Evolutionary conservation across 2,888 invertebrate genomes (phyloP).

Genomic region (Brachyptera risi): DNA sequence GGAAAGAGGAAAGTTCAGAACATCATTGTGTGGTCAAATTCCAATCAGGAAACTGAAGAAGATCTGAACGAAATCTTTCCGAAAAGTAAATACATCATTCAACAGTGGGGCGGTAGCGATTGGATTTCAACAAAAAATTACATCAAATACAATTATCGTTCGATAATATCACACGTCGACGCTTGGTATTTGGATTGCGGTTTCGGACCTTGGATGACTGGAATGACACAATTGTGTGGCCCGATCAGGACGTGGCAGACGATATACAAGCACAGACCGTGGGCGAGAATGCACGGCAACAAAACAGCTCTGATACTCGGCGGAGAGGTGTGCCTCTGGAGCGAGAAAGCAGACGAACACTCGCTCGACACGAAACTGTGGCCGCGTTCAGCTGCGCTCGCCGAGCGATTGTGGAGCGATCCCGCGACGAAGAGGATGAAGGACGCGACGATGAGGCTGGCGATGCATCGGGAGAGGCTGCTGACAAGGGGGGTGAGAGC

Average conservation of each 20-base stretch:
- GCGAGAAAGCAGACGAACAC: slow-evolving; percentile 41
- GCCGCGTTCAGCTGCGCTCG: slow-evolving; percentile 41
- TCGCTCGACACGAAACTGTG: slow-evolving; percentile 40
- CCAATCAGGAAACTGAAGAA: slow-evolving; percentile 56
- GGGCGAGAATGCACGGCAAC: slow-evolving; percentile 45
- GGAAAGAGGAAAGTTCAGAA: slow-evolving; percentile 54
- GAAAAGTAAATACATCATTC: slow-evolving; percentile 60
- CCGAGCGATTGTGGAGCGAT: slow-evolving; percentile 41
- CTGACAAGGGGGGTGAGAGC: slow-evolving; percentile 39
- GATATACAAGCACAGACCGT: slow-evolving; percentile 27
- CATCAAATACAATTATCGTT: slow-evolving; percentile 38
- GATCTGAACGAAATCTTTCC: slow-evolving; percentile 58
- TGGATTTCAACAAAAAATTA: slow-evolving; percentile 68
- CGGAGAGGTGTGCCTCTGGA: slow-evolving; percentile 44
- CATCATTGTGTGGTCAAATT: slow-evolving; percentile 69
- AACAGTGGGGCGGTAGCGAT: slow-evolving; percentile 76
- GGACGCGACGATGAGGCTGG: slow-evolving; percentile 30
- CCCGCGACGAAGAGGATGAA: slow-evolving; percentile 21
- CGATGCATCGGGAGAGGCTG: slow-evolving; percentile 39
- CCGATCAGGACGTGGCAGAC: slow-evolving; percentile 37
- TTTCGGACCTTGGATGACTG: slow-evolving; percentile 26
- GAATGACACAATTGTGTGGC: slow-evolving; percentile 32
- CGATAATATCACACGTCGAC: slow-evolving; percentile 41
- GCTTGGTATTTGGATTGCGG: slow-evolving; percentile 42
- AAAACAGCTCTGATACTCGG: slow-evolving; percentile 45